Evolutionary conservation across 2,113 vertebrate species (phyloP).

Genomic region (Myotis lucifugus): DNA sequence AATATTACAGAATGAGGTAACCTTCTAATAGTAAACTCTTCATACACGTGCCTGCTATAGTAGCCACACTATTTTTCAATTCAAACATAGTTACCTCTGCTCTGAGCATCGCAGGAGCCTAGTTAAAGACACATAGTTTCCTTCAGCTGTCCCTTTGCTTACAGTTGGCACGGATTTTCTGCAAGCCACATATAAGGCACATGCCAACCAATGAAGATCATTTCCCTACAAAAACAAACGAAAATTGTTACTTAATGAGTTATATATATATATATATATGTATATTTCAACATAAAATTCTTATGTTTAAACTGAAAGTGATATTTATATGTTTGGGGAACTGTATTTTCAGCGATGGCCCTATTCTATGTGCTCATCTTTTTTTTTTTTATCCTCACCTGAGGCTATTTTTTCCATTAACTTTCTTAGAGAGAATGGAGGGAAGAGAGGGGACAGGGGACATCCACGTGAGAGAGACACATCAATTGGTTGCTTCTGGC

Average conservation of each 20-base stretch:
- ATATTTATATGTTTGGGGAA: background rate
- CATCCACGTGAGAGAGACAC: no score
- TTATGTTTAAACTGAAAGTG: background rate
- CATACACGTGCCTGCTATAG: background rate
- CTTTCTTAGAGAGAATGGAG: no score
- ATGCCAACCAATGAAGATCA: slow-evolving; percentile 95
- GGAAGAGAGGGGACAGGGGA: no score
- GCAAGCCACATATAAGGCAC: slow-evolving; percentile 95
- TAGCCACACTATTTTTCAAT: background rate
- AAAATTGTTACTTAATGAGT: background rate
- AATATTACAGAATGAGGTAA: slow-evolving; percentile 17
- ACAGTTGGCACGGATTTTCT: slow-evolving; percentile 93
- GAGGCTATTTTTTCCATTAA: no score
- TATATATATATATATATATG: background rate
- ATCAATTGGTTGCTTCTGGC: no score
- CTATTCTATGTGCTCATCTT: background rate
- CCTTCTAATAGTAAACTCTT: background rate
- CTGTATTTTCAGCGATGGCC: background rate
- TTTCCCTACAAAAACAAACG: slow-evolving; percentile 88
- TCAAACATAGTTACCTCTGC: slow-evolving; percentile 88
- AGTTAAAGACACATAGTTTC: slow-evolving; percentile 96
- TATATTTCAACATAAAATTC: background rate
- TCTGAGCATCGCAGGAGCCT: slow-evolving; percentile 92
- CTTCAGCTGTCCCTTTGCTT: slow-evolving; percentile 91
- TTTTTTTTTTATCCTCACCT: no score